Percentiles rank a stretch among this genome's conserved stretches.
phyloP scores from a whole-genome alignment of 30 jellyfish, hydroid and myxozoan genomes.

The Euphysa ruthae region DNA sequence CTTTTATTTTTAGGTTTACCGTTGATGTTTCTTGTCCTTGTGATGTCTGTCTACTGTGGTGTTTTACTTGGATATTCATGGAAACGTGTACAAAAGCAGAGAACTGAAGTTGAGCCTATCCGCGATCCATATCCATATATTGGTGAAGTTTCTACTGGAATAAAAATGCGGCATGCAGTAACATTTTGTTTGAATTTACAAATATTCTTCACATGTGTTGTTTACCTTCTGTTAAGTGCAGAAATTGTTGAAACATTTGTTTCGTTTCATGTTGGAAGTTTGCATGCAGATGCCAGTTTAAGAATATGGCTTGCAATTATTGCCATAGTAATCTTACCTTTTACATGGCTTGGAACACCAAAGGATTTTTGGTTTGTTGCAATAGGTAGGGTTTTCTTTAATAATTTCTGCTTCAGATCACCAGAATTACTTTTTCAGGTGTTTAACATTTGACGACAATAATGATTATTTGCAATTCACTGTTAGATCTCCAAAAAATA shows the following conservation, averaged over 20 bases:
- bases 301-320: conserved; percentile 30
- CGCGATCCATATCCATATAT: conserved; percentile 45
- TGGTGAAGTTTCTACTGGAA: conserved; percentile 32
- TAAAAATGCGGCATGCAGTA: conserved; percentile 8
- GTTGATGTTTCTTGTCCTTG: conserved; percentile 8
- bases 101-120: conserved; percentile 13
- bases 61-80: conserved; percentile 37
- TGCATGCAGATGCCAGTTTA: conserved; percentile 2
- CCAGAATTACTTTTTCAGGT: too few relatives aligned
- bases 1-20: conserved; percentile 16
- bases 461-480: too few relatives aligned
- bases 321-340: conserved; percentile 20
- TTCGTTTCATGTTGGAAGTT: conserved; percentile 15
- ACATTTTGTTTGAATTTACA: conserved; percentile 4
- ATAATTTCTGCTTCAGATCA: too few relatives aligned
- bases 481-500: too few relatives aligned
- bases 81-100: conserved; percentile 8
- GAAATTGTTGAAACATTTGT: conserved; percentile 18
- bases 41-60: conserved; percentile 28
- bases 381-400: too few relatives aligned
- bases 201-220: conserved; percentile 19
- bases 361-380: conserved; percentile 51
- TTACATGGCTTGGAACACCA: conserved; percentile 51
- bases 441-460: too few relatives aligned
- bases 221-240: conserved; percentile 19